Evolutionary conservation across 2,797 vertebrate species (phyloP).

Genomic region (Crenichthys baileyi): DNA sequence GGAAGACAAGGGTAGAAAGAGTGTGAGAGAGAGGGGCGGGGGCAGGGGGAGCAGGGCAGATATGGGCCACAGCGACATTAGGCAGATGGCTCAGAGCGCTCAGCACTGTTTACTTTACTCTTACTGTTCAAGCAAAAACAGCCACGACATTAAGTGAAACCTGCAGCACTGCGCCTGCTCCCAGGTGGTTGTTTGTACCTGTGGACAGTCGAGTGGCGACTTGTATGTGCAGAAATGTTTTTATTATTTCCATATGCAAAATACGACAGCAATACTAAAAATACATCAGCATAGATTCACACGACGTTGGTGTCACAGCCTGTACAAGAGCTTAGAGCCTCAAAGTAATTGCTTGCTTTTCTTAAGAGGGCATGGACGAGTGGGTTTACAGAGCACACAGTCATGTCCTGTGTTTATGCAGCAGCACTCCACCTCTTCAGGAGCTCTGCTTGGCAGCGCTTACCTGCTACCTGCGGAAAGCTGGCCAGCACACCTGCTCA

Average conservation of each 20-base stretch:
- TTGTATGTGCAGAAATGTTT: not conserved
- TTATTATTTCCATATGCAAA: constrained; percentile 12
- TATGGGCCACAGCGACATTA: constrained; percentile 79
- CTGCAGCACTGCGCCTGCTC: constrained; percentile 44
- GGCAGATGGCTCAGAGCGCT: constrained; percentile 81
- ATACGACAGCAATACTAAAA: constrained; percentile 1
- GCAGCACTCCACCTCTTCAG: constrained; percentile 64
- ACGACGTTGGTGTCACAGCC: constrained; percentile 24
- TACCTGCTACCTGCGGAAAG: constrained; percentile 53
- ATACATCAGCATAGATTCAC: constrained; percentile 33
- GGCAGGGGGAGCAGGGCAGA: constrained; percentile 52
- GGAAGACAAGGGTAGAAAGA: constrained; percentile 32
- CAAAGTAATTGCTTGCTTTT: constrained; percentile 77
- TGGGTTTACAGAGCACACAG: constrained; percentile 76
- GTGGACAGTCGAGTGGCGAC: not conserved
- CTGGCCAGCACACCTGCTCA: constrained; percentile 53
- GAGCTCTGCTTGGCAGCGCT: constrained; percentile 42
- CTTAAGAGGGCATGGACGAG: constrained; percentile 66
- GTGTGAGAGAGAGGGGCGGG: constrained; percentile 28
- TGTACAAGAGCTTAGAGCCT: constrained; percentile 51
- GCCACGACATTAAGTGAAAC: constrained; percentile 63
- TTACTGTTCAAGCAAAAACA: constrained; percentile 82
- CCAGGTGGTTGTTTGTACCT: constrained; percentile 32
- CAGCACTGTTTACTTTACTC: constrained; percentile 82
- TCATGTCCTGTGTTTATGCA: constrained; percentile 70